phyloP scores from a whole-genome alignment of 1,140 invertebrate genomes.

The Pseudomyrmex gracilis region DNA sequence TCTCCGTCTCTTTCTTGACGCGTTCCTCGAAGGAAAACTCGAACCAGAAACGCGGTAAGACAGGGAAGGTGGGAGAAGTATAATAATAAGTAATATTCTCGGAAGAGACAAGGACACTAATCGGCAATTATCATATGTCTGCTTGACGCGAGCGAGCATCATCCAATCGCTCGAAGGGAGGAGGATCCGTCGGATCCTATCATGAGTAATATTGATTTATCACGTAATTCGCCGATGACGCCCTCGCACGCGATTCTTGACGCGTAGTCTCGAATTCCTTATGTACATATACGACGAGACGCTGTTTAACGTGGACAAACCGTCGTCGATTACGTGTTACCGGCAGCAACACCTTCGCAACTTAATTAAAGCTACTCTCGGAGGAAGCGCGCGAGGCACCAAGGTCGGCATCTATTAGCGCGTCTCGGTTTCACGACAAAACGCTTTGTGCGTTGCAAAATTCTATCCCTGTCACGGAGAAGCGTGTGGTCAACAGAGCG shows the following conservation, averaged over 20 bases:
- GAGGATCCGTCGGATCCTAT: not conserved
- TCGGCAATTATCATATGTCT: conserved; percentile 19
- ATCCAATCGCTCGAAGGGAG: not conserved
- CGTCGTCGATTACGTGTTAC: conserved; percentile 31
- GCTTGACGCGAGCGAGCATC: conserved; percentile 2
- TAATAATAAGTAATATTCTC: too few species aligned
- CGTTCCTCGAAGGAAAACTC: not conserved
- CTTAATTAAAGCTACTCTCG: conserved; percentile 25
- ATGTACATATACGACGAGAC: conserved; percentile 8
- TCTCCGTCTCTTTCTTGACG: not conserved
- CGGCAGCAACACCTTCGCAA: conserved; percentile 46
- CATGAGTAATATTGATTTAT: not conserved
- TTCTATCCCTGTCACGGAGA: not conserved
- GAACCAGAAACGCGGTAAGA: not conserved
- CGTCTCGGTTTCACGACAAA: conserved; percentile 9
- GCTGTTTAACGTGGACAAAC: conserved; percentile 17
- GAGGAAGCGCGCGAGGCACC: not conserved
- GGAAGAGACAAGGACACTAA: not conserved
- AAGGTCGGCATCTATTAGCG: conserved; percentile 46
- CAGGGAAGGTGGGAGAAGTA: not conserved
- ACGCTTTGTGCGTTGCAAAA: not conserved
- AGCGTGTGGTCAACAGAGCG: not conserved
- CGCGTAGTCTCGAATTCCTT: conserved; percentile 37
- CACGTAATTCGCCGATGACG: conserved; percentile 22
- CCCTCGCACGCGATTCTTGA: conserved; percentile 26